phyloP scores from a whole-genome alignment of 2,888 invertebrate genomes.

The Galeopsomyia nigrocyanea region DNA sequence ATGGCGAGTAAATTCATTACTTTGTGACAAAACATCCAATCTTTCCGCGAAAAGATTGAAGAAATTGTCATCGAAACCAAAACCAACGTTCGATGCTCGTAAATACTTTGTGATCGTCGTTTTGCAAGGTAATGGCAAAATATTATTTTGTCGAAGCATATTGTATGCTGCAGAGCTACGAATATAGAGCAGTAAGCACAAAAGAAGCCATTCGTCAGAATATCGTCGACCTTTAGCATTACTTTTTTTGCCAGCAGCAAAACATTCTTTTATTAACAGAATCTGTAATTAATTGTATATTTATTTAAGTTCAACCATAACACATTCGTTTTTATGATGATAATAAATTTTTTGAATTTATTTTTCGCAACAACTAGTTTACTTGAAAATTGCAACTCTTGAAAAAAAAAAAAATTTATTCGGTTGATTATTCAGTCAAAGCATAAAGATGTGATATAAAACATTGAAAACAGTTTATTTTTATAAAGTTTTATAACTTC shows the following conservation, averaged over 20 bases:
- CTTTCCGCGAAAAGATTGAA: slow-evolving; percentile 34
- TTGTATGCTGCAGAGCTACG: slow-evolving; percentile 32
- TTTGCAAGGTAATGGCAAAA: slow-evolving; percentile 13
- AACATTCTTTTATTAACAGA: slow-evolving; percentile 43
- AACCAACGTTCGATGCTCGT: neutral
- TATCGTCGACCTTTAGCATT: slow-evolving; percentile 42
- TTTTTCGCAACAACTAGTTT: no score
- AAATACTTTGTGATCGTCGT: slow-evolving; percentile 4
- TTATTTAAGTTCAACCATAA: no score
- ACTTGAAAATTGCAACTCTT: no score
- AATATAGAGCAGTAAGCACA: slow-evolving; percentile 49
- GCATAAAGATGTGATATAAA: no score
- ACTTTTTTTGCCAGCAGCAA: slow-evolving; percentile 33
- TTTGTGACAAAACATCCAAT: no score
- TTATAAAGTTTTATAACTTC: no score
- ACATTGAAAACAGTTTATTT: no score
- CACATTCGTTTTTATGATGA: no score
- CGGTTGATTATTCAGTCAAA: no score
- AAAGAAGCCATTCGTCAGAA: slow-evolving; percentile 47
- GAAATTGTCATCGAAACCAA: slow-evolving; percentile 6
- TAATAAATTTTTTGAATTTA: no score
- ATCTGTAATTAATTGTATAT: slow-evolving; percentile 28
- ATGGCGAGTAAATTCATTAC: no score
- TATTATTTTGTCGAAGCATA: neutral
- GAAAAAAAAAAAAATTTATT: no score